A percentile compares a stretch with the other conserved stretches of the same genome.
Conservation (phyloP, 2,113 vertebrate species). For the Heterocephalus glaber region DNA sequence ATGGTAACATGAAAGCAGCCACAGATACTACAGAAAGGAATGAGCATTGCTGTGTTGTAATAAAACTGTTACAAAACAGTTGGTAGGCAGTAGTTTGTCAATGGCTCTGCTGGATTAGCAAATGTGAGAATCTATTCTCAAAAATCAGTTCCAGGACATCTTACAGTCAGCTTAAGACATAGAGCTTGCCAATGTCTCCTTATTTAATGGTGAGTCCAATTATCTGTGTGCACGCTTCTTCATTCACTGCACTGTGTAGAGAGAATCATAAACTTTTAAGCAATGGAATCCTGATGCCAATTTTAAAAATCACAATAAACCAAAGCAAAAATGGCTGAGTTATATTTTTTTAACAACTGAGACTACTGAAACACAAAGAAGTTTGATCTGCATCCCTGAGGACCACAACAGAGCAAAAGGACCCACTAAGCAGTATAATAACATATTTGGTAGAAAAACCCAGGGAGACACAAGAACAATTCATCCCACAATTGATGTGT, state of each 20-base stretch:
- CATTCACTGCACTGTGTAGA: neutral
- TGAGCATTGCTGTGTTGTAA: neutral
- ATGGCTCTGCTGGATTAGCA: neutral
- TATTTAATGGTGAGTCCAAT: neutral
- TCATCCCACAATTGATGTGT: constrained; percentile 39
- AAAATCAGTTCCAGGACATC: neutral
- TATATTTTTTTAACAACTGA: neutral
- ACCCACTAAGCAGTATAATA: neutral
- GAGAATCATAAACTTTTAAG: constrained; percentile 50
- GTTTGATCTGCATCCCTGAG: neutral
- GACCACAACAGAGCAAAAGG: neutral
- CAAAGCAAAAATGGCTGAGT: neutral
- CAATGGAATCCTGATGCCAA: neutral
- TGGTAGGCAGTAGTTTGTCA: neutral
- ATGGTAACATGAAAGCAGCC: neutral
- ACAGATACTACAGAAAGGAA: neutral
- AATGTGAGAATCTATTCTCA: neutral
- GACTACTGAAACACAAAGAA: neutral
- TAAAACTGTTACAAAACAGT: constrained; percentile 23
- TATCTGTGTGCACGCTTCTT: neutral
- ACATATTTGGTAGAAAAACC: neutral
- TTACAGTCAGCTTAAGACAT: neutral
- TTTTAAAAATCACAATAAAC: neutral
- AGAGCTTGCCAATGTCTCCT: neutral
- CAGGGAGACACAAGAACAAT: neutral